Conservation (phyloP, 2,797 vertebrate species). For the Bucorvus abyssinicus region DNA sequence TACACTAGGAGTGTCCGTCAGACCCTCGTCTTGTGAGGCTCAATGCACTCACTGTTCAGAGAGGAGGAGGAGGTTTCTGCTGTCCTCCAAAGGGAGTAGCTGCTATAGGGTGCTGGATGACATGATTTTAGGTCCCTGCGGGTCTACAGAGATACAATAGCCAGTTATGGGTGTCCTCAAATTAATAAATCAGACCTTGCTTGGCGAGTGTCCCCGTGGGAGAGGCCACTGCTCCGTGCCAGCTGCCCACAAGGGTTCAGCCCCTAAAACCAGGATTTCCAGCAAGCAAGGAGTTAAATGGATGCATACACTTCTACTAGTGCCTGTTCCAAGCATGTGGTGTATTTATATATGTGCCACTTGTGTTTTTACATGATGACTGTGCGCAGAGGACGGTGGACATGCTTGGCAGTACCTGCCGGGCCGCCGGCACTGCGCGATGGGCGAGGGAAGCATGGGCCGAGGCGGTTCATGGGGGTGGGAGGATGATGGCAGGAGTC, state of each 20-base stretch:
- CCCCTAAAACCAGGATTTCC: not conserved
- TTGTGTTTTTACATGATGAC: rapidly evolving
- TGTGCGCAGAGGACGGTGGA: not conserved
- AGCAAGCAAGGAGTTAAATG: not conserved
- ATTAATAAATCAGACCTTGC: not conserved
- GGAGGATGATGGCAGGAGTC: constrained; percentile 37
- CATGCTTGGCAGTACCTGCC: rapidly evolving
- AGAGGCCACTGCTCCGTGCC: not conserved
- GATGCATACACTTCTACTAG: not conserved
- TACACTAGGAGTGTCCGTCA: rapidly evolving
- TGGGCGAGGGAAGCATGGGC: not conserved
- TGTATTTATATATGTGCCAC: rapidly evolving
- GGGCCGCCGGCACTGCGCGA: not conserved
- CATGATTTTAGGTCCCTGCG: not conserved
- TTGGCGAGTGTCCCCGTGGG: not conserved
- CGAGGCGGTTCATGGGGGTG: not conserved
- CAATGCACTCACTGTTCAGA: rapidly evolving
- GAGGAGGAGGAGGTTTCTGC: not conserved
- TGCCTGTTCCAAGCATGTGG: not conserved
- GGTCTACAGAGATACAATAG: not conserved
- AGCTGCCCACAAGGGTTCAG: not conserved
- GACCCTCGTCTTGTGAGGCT: not conserved
- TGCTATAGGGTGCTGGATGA: not conserved
- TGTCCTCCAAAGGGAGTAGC: too few species aligned
- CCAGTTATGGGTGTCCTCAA: rapidly evolving